phyloP scores from a whole-genome alignment of 2,113 vertebrate species.

The Stigmatopora argus region DNA sequence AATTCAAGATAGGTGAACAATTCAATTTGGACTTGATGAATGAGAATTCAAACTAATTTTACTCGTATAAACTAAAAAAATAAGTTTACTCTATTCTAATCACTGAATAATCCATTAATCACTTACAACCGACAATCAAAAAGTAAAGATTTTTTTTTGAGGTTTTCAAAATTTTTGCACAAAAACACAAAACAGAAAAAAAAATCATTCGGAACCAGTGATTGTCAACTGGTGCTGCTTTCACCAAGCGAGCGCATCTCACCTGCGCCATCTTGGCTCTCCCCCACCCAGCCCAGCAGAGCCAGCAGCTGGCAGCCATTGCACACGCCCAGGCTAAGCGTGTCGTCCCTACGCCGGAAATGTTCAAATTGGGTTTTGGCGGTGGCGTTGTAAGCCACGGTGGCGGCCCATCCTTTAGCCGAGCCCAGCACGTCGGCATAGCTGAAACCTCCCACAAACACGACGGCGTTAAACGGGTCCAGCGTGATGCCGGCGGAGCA shows the following conservation, averaged over 20 bases:
- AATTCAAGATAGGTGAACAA: too few relatives aligned
- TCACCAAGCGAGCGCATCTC: neutral
- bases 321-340: constrained; percentile 86
- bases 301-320: constrained; percentile 89
- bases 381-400: constrained; percentile 72
- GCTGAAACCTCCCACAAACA: constrained; percentile 91
- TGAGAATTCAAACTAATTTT: too few relatives aligned
- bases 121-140: too few relatives aligned
- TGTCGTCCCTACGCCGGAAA: constrained; percentile 75
- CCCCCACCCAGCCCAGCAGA: constrained; percentile 83
- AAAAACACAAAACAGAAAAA: too few relatives aligned
- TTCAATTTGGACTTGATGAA: too few relatives aligned
- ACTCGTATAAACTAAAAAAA: too few relatives aligned
- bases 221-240: too few relatives aligned
- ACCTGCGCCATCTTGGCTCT: constrained; percentile 39
- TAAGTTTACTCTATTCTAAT: too few relatives aligned
- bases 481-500: constrained; percentile 73
- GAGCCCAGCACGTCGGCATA: constrained; percentile 88
- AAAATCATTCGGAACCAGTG: too few relatives aligned
- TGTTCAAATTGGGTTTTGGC: constrained; percentile 74
- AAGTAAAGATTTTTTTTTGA: too few relatives aligned
- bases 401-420: constrained; percentile 89
- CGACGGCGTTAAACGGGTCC: constrained; percentile 77
- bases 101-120: too few relatives aligned
- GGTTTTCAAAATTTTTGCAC: too few relatives aligned